phyloP scores from a whole-genome alignment of 2,888 invertebrate species.

The Thecophora atra region DNA sequence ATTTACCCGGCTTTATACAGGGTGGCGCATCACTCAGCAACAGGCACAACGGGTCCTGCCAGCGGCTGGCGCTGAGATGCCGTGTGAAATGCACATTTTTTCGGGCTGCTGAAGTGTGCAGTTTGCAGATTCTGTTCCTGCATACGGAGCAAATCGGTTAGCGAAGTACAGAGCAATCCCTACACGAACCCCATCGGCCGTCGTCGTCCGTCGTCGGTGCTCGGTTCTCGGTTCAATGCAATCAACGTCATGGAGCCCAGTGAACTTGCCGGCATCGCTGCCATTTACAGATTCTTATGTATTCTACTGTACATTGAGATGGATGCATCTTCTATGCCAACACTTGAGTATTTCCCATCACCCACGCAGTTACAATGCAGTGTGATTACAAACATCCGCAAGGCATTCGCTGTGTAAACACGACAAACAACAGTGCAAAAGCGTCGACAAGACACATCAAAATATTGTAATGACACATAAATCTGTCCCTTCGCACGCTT shows the following conservation, averaged over 20 bases:
- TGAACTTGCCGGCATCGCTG: conserved; percentile 11
- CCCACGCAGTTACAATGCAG: no score
- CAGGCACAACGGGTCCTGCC: background rate
- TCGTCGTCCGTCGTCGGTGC: background rate
- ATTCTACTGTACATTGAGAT: no score
- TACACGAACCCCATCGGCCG: background rate
- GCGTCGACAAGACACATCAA: conserved; percentile 42
- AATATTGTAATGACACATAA: conserved; percentile 59
- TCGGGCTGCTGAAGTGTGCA: conserved; percentile 4
- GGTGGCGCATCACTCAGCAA: background rate
- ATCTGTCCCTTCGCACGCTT: conserved; percentile 39
- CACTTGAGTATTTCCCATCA: no score
- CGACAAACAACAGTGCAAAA: background rate
- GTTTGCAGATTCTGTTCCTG: background rate
- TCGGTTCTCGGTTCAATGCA: background rate
- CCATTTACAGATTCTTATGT: background rate
- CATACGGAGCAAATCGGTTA: background rate
- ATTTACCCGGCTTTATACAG: background rate
- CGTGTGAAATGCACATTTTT: conserved; percentile 15
- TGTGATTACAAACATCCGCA: no score
- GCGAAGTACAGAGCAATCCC: conserved; percentile 1
- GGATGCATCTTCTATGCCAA: no score
- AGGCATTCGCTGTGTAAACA: no score
- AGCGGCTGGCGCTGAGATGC: background rate
- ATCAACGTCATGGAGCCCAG: background rate